phyloP scores from a whole-genome alignment of 2,888 invertebrate genomes.

The Drosophila infuscata region DNA sequence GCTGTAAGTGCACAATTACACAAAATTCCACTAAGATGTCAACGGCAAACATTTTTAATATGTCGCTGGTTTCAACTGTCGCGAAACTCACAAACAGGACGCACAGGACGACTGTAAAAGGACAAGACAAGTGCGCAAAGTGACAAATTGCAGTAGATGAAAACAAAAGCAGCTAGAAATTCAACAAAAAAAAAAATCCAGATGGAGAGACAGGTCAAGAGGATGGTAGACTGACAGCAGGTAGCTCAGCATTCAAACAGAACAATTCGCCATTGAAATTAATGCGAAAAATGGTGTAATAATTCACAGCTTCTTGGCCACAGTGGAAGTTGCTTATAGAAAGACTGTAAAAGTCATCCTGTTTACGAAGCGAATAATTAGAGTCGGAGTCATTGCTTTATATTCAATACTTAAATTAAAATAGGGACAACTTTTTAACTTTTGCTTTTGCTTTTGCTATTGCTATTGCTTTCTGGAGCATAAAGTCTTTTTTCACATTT shows the following conservation, averaged over 20 bases:
- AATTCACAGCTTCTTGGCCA: slow-evolving; percentile 45
- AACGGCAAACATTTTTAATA: slow-evolving; percentile 63
- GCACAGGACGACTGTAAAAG: slow-evolving; percentile 35
- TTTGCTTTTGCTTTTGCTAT: background rate
- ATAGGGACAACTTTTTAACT: background rate
- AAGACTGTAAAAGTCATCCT: background rate
- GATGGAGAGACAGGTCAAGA: slow-evolving; percentile 57
- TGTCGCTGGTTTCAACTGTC: slow-evolving; percentile 45
- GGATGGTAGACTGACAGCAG: slow-evolving; percentile 19
- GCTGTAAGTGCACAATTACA: slow-evolving; percentile 44
- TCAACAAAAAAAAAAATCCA: slow-evolving; percentile 7
- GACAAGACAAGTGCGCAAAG: slow-evolving; percentile 65
- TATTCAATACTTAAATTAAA: background rate
- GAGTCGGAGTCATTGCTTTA: background rate
- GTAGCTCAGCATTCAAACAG: slow-evolving; percentile 23
- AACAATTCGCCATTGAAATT: slow-evolving; percentile 42
- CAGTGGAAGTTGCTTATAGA: slow-evolving; percentile 11
- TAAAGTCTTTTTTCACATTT: background rate
- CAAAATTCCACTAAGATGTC: slow-evolving; percentile 59
- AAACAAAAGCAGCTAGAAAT: slow-evolving; percentile 31
- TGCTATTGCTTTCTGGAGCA: background rate
- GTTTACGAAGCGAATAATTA: background rate
- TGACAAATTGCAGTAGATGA: slow-evolving; percentile 71
- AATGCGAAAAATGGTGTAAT: slow-evolving; percentile 35
- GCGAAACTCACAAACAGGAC: slow-evolving; percentile 9